phyloP scores from a whole-genome alignment of 1,140 invertebrate genomes.

The Choristoneura fumiferana region DNA sequence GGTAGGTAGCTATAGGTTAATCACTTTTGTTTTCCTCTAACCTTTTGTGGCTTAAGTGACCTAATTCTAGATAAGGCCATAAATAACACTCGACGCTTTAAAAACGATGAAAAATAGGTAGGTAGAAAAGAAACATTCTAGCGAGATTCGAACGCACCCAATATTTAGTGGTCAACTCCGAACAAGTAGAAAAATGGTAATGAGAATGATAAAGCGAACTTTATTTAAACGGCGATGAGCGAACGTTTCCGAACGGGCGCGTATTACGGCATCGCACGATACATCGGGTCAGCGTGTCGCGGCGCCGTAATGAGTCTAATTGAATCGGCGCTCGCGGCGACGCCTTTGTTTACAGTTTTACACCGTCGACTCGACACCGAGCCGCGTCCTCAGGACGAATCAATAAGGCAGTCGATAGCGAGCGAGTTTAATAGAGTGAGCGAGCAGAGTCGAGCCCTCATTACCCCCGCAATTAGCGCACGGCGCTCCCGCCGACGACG shows the following conservation, averaged over 20 bases:
- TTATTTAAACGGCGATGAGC: slow-evolving; percentile 11
- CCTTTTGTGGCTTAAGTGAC: too few relatives aligned
- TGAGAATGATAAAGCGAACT: too few relatives aligned
- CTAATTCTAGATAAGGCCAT: too few relatives aligned
- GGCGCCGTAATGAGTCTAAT: slow-evolving; percentile 58
- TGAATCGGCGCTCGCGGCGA: slow-evolving; percentile 45
- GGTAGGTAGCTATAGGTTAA: too few relatives aligned
- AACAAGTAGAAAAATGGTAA: too few relatives aligned
- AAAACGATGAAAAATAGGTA: too few relatives aligned
- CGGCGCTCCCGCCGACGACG: slow-evolving; percentile 73
- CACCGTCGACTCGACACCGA: slow-evolving; percentile 38
- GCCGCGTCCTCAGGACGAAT: slow-evolving; percentile 69
- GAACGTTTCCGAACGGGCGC: slow-evolving; percentile 8
- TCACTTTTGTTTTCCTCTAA: too few relatives aligned
- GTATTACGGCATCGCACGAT: background rate
- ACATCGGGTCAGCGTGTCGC: slow-evolving; percentile 30
- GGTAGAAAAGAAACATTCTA: too few relatives aligned
- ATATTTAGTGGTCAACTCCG: too few relatives aligned
- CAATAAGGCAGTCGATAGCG: slow-evolving; percentile 76
- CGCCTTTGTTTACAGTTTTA: slow-evolving; percentile 59
- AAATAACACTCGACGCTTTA: too few relatives aligned
- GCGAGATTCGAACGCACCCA: too few relatives aligned
- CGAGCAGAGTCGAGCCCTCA: slow-evolving; percentile 73
- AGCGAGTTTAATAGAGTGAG: slow-evolving; percentile 76
- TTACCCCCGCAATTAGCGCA: slow-evolving; percentile 77